phyloP scores from a whole-genome alignment of 30 jellyfish, hydroid and myxozoan species.

The Turritopsis dohrnii region DNA sequence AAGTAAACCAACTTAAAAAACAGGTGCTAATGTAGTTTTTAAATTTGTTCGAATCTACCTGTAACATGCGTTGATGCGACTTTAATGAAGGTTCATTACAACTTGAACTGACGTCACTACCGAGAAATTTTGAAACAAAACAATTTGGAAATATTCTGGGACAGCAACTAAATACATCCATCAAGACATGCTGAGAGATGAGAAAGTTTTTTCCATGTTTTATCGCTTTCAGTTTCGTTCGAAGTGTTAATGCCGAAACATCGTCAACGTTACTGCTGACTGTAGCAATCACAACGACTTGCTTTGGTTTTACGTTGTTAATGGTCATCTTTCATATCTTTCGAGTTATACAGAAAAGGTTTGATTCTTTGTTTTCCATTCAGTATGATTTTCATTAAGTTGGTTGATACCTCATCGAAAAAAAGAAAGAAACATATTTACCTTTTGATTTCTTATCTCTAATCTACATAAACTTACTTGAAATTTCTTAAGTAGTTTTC shows the following conservation, averaged over 20 bases:
- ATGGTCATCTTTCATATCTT: neutral
- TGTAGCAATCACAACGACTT: neutral
- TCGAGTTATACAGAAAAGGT: neutral
- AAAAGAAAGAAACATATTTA: no score
- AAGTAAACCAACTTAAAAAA: no score
- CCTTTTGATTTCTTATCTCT: no score
- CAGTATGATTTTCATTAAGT: no score
- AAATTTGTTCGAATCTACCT: no score
- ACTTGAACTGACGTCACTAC: neutral
- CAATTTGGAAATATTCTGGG: neutral
- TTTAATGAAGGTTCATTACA: no score
- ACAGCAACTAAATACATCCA: no score
- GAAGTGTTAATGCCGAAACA: neutral
- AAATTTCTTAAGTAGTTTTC: no score
- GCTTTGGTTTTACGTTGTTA: neutral
- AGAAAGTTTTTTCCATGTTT: neutral
- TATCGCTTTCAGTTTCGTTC: neutral
- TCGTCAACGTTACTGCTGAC: neutral
- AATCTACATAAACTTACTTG: no score
- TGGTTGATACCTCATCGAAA: no score
- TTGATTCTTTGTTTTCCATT: neutral
- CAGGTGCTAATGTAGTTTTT: no score
- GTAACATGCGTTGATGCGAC: no score
- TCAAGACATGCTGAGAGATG: neutral
- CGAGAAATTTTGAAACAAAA: neutral